Percentiles rank a stretch among this genome's conserved stretches.
Evolutionary conservation across 1,140 invertebrate genomes (phyloP).

Genomic region (Pectinophora gossypiella): DNA sequence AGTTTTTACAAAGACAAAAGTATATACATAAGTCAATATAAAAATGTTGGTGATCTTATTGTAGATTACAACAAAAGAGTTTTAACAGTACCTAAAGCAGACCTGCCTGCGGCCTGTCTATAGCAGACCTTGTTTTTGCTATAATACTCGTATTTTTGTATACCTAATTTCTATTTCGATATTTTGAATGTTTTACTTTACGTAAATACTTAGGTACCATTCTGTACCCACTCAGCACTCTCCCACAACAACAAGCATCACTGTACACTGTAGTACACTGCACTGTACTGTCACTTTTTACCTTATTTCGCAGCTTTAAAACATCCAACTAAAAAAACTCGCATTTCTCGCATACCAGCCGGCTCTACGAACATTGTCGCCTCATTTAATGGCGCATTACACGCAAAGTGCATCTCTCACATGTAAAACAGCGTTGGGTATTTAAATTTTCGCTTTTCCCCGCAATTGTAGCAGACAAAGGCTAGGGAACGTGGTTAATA

Average conservation of each 20-base stretch:
- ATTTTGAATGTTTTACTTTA: too few relatives aligned
- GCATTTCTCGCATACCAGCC: not conserved
- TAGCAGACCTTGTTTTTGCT: too few relatives aligned
- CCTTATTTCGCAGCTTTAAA: not conserved
- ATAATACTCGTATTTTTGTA: too few relatives aligned
- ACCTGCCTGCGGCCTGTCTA: too few relatives aligned
- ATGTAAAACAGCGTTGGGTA: constrained; percentile 71
- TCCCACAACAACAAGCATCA: not conserved
- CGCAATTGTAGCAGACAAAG: constrained; percentile 71
- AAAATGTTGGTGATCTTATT: too few relatives aligned
- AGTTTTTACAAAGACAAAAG: too few relatives aligned
- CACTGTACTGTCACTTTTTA: not conserved
- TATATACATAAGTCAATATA: too few relatives aligned
- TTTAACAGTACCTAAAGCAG: too few relatives aligned
- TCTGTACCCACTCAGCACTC: not conserved
- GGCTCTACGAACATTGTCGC: constrained; percentile 24
- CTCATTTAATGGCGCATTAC: constrained; percentile 65
- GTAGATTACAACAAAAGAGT: too few relatives aligned
- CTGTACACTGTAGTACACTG: too few relatives aligned
- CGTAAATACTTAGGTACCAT: too few relatives aligned
- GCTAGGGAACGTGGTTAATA: constrained; percentile 55
- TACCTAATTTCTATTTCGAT: too few relatives aligned
- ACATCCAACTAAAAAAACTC: not conserved
- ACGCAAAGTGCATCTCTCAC: constrained; percentile 72
- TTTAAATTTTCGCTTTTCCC: constrained; percentile 70